Evolutionary conservation across 2,113 vertebrate species (phyloP).

Genomic region (Ammodytes dubius): DNA sequence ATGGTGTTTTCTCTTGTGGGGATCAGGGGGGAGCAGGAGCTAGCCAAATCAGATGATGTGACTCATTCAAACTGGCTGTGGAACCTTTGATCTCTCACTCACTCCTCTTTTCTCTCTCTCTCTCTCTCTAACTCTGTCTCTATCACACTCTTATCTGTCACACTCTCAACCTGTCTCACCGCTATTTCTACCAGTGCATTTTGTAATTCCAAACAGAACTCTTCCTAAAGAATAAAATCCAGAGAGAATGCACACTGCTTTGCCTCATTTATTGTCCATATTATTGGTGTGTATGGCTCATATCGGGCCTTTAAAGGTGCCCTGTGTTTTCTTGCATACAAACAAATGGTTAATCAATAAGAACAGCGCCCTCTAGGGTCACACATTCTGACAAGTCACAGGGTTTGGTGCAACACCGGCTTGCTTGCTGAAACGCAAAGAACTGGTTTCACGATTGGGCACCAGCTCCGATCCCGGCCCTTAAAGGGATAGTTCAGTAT

Average conservation of each 20-base stretch:
- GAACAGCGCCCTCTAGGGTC: too few species aligned
- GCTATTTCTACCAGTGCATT: constrained; percentile 88
- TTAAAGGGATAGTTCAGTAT: too few species aligned
- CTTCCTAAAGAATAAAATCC: constrained; percentile 88
- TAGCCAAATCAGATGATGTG: constrained; percentile 70
- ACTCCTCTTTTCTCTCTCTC: constrained; percentile 60
- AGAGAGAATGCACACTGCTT: constrained; percentile 86
- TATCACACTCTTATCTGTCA: constrained; percentile 72
- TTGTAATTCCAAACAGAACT: constrained; percentile 88
- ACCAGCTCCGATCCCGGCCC: too few species aligned
- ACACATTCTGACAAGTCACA: too few species aligned
- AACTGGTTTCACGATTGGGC: too few species aligned
- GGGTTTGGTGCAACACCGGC: too few species aligned
- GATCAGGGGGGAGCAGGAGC: constrained; percentile 60
- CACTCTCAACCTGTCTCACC: constrained; percentile 81
- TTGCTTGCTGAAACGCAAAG: too few species aligned
- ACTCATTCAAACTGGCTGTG: constrained; percentile 73
- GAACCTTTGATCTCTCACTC: constrained; percentile 74
- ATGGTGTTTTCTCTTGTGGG: constrained; percentile 78
- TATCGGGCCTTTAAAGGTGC: not conserved
- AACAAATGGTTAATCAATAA: not conserved
- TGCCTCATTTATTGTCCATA: constrained; percentile 52
- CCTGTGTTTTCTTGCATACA: not conserved
- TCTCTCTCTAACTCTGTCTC: constrained; percentile 66
- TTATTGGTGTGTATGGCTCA: not conserved